phyloP scores from a whole-genome alignment of 2,113 vertebrate genomes.

The Mixornis gularis region DNA sequence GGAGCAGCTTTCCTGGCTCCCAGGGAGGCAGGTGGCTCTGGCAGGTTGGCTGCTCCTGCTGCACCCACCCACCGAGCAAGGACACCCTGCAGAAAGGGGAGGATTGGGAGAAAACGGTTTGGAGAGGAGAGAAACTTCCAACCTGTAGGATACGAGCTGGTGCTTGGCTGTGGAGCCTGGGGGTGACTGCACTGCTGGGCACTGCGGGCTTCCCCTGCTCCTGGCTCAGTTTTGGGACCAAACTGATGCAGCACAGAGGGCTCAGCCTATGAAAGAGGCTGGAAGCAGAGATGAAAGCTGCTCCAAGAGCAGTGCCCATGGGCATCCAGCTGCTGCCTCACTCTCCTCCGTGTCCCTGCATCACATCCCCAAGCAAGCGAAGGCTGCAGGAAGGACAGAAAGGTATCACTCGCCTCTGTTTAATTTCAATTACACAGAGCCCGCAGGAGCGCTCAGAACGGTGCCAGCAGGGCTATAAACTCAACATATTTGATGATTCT shows the following conservation, averaged over 20 bases:
- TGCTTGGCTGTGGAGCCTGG: background rate
- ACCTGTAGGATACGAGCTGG: fast-evolving
- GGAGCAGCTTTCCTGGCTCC: background rate
- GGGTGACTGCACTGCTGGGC: fast-evolving
- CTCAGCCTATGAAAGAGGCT: fast-evolving
- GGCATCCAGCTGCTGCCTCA: background rate
- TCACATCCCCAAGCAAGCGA: fast-evolving
- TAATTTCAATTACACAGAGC: background rate
- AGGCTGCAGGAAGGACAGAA: background rate
- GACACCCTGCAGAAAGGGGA: background rate
- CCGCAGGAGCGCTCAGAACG: background rate
- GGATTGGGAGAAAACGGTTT: fast-evolving
- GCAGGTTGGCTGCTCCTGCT: background rate
- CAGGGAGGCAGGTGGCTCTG: background rate
- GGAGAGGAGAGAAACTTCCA: background rate
- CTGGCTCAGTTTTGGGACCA: fast-evolving
- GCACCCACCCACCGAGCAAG: background rate
- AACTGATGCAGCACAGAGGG: fast-evolving
- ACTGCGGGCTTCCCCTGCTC: background rate
- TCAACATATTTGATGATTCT: background rate
- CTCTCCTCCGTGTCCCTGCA: background rate
- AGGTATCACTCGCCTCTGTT: background rate
- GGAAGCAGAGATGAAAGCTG: background rate
- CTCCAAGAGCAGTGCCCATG: background rate
- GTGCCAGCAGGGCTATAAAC: conserved; percentile 1